Percentiles rank a stretch among this genome's conserved stretches.
Evolutionary conservation across 1,140 invertebrate species (phyloP).

Genomic region (Phocides pigmalion): DNA sequence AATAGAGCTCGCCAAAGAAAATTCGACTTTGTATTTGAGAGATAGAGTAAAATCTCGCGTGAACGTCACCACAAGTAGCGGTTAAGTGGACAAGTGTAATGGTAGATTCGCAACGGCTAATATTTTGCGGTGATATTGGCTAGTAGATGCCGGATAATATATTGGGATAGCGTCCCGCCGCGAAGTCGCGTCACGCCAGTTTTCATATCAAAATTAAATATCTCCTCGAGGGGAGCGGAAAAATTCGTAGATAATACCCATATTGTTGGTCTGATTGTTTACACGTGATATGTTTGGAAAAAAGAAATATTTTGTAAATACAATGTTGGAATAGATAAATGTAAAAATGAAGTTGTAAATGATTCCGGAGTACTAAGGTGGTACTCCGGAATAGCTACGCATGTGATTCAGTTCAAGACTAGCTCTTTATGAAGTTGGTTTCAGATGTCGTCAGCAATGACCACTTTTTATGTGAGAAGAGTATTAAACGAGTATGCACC

Average conservation of each 20-base stretch:
- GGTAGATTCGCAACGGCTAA: constrained; percentile 75
- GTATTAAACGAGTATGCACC: too few species aligned
- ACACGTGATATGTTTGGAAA: constrained; percentile 24
- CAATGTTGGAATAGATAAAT: too few species aligned
- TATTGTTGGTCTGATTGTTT: constrained; percentile 34
- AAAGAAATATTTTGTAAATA: background rate
- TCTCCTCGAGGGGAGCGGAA: constrained; percentile 52
- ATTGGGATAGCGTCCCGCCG: constrained; percentile 54
- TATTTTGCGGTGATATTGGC: constrained; percentile 79
- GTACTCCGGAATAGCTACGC: too few species aligned
- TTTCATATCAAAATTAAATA: constrained; percentile 81
- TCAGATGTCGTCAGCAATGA: too few species aligned
- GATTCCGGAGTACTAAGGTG: too few species aligned
- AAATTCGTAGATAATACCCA: constrained; percentile 45
- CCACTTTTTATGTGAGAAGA: too few species aligned
- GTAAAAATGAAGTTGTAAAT: too few species aligned
- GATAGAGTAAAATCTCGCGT: constrained; percentile 39
- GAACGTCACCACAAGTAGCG: constrained; percentile 4
- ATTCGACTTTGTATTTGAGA: constrained; percentile 12
- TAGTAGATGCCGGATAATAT: constrained; percentile 72
- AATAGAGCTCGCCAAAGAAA: constrained; percentile 12
- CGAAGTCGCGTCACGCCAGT: constrained; percentile 60
- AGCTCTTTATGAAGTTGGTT: too few species aligned
- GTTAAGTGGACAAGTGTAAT: constrained; percentile 59
- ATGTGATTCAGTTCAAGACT: too few species aligned